Conservation (phyloP, 2,113 vertebrate species). For the Syngnathoides biaculeatus region DNA sequence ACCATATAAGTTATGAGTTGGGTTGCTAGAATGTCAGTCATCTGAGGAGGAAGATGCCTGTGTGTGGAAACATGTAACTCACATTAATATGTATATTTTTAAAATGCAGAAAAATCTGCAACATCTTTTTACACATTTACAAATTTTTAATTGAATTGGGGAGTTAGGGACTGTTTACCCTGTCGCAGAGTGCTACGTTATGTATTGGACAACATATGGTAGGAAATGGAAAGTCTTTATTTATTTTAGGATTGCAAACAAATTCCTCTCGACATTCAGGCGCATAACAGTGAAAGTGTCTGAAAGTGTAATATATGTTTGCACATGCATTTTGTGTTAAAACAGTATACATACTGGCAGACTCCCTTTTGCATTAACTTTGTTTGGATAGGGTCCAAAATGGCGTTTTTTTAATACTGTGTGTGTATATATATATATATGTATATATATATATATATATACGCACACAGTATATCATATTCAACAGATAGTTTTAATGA, state of each 20-base stretch:
- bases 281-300: background rate
- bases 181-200: slow-evolving; percentile 35
- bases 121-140: slow-evolving; percentile 43
- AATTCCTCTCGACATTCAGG: slow-evolving; percentile 20
- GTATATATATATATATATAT: too few relatives aligned
- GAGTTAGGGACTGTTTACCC: slow-evolving; percentile 33
- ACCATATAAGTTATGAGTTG: slow-evolving; percentile 23
- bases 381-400: too few relatives aligned
- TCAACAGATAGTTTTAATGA: background rate
- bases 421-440: too few relatives aligned
- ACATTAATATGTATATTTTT: slow-evolving; percentile 63
- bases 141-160: slow-evolving; percentile 18
- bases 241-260: slow-evolving; percentile 9
- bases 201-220: background rate
- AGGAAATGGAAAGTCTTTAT: slow-evolving; percentile 18
- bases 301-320: background rate
- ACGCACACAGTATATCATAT: too few relatives aligned
- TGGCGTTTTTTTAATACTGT: too few relatives aligned
- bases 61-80: slow-evolving; percentile 48
- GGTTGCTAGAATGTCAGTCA: slow-evolving; percentile 31
- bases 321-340: background rate
- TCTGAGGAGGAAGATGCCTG: slow-evolving; percentile 37
- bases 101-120: slow-evolving; percentile 45
- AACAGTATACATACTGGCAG: too few relatives aligned
- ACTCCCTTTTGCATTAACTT: too few relatives aligned